Conservation (phyloP, 2,888 invertebrate genomes). For the Patella caerulea region DNA sequence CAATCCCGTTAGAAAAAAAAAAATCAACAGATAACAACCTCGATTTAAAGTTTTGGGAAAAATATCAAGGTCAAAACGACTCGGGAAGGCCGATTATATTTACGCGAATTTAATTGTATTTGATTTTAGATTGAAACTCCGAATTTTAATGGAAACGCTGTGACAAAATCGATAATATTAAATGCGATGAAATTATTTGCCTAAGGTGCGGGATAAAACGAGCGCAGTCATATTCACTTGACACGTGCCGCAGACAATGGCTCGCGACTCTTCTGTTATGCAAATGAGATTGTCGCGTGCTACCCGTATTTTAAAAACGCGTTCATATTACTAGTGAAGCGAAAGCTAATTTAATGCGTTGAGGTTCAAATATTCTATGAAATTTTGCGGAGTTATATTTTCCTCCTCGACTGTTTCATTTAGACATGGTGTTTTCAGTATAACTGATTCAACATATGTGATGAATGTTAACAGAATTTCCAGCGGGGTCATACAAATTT, state of each 20-base stretch:
- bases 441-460: too few species aligned
- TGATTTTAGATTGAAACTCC: neutral
- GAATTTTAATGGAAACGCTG: neutral
- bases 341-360: conserved; percentile 15
- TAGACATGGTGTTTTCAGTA: too few species aligned
- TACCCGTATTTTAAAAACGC: conserved; percentile 24
- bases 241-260: conserved; percentile 41
- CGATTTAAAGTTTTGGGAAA: too few species aligned
- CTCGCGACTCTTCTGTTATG: conserved; percentile 49
- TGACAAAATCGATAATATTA: conserved; percentile 15
- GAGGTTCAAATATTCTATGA: neutral
- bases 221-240: conserved; percentile 17
- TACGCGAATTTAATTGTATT: conserved; percentile 10
- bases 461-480: too few species aligned
- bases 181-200: conserved; percentile 13
- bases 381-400: neutral
- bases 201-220: conserved; percentile 7
- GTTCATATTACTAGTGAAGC: conserved; percentile 29
- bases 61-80: neutral
- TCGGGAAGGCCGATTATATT: neutral
- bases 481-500: too few species aligned
- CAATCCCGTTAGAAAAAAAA: too few species aligned
- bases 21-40: too few species aligned
- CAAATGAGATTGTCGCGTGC: conserved; percentile 56
- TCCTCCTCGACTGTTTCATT: too few species aligned